Evolutionary conservation across 2,113 vertebrate species (phyloP), one percentile per base, ranked within the genome.

Genomic region (Oryzias woworae): DNA sequence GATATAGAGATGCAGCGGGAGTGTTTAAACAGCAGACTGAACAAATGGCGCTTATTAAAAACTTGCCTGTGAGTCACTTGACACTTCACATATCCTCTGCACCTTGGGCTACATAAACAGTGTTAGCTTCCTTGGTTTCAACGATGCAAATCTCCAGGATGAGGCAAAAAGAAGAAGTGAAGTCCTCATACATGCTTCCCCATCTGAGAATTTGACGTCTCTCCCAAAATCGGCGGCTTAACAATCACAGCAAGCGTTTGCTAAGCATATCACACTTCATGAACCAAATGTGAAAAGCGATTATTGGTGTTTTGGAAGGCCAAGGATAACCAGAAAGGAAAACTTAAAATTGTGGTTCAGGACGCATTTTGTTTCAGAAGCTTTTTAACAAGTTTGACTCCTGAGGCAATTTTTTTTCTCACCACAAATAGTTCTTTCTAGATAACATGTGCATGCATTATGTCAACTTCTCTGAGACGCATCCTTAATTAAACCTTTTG

Each of bases 1-100:
- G 85, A 86, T 83, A 90, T 82, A 79, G 71, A 82, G 85, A 79
- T 79, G 78, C 71, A 71, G 75, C 62, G 43, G 67, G 85, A 84
- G 79, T 92, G 90, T 92, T 93, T 92, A 89, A 92, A 92, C 86
- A 92, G 89, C 75, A 88, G 88, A 90, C 85, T 88, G 89, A 91
- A 92, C 87, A 91, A 92, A 92, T 90, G 90, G 86, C 73, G 82
- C 89, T 92, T 91, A 92, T 91, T 92, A 92, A 92, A 93, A 92
- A 89, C 82, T 90, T 90, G 84, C 84, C 81, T 85, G 85, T 65
- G 82, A 91, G 88, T 92, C 90, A 92, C 90, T 92, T 90, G 91
- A 92, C 92, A 92, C 87, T 82, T 88, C 80, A 70, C 89, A 90
- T 73, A 81, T 85, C 82, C 74, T 66, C 78, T 75, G 82, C 79